These are phyloP conservation scores for Saturnia japonica DNA, from an alignment of 2,888 invertebrate genomes.

Conservation along the genomic window DNA sequence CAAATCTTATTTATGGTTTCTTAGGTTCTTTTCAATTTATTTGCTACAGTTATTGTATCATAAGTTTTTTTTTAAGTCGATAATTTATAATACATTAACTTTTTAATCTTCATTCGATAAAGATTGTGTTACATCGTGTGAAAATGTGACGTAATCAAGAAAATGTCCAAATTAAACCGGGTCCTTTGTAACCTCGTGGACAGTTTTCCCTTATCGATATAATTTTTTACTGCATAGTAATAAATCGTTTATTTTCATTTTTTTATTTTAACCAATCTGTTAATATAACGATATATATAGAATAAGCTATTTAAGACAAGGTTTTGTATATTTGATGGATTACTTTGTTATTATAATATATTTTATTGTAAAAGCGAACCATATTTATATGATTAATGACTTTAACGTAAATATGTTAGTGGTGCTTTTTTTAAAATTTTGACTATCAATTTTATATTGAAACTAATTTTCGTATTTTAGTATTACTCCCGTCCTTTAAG, in stretches of 20 bases:
- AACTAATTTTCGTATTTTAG: neutral
- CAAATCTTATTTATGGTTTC: too few species aligned
- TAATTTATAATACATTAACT: neutral
- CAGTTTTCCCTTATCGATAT: neutral
- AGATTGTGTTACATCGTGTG: neutral
- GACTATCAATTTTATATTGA: neutral
- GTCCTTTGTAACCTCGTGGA: neutral
- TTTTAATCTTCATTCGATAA: neutral
- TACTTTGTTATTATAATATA: conserved; percentile 26
- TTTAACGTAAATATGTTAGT: neutral
- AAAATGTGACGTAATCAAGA: neutral
- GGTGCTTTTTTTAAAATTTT: neutral
- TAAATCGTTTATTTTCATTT: neutral
- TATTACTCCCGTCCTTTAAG: neutral
- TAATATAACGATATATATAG: conserved; percentile 27
- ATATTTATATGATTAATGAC: neutral
- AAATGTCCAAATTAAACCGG: neutral
- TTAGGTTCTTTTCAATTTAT: too few species aligned
- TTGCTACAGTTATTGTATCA: neutral
- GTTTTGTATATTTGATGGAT: conserved; percentile 46
- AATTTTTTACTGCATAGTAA: neutral
- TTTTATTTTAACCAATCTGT: neutral
- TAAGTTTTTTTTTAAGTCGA: neutral
- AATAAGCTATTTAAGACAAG: conserved; percentile 36
- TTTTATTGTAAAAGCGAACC: neutral